Conservation (phyloP, 2,797 vertebrate species). For the Zenarchopterus dispar region DNA sequence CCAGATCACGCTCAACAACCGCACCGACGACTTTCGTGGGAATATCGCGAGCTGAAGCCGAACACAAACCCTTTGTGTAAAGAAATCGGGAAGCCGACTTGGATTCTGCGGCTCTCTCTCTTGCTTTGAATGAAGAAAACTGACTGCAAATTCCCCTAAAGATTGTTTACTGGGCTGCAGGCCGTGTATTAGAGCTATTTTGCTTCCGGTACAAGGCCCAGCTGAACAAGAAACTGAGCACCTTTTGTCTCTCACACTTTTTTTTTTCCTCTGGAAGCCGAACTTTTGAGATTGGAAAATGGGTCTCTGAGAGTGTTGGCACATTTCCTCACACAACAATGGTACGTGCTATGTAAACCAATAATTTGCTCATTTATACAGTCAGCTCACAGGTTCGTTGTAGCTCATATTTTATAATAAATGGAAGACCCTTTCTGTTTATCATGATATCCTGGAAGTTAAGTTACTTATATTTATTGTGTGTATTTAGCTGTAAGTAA, state of each 20-base stretch:
- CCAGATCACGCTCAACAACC: slow-evolving; percentile 15
- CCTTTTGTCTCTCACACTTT: slow-evolving; percentile 68
- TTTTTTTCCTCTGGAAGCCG: slow-evolving; percentile 76
- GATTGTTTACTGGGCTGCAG: slow-evolving; percentile 74
- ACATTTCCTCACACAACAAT: slow-evolving; percentile 83
- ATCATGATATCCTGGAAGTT: no score
- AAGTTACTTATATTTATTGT: no score
- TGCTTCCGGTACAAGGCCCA: slow-evolving; percentile 80
- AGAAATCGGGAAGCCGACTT: slow-evolving; percentile 52
- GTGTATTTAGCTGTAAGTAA: no score
- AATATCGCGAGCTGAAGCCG: slow-evolving; percentile 46
- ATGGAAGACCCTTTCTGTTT: no score
- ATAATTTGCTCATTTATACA: slow-evolving; percentile 78
- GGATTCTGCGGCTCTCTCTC: slow-evolving; percentile 61
- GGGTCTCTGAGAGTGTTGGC: slow-evolving; percentile 87
- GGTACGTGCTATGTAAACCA: slow-evolving; percentile 87
- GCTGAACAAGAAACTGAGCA: slow-evolving; percentile 71
- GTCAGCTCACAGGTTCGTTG: slow-evolving; percentile 53
- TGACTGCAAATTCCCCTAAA: slow-evolving; percentile 33
- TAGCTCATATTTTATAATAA: slow-evolving; percentile 42
- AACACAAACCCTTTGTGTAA: slow-evolving; percentile 53
- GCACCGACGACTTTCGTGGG: slow-evolving; percentile 51
- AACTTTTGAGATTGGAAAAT: slow-evolving; percentile 86
- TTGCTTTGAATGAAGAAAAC: slow-evolving; percentile 48
- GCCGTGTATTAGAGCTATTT: slow-evolving; percentile 73